Evolutionary conservation across 2,797 vertebrate genomes (phyloP).

Genomic region (Perodicticus potto): DNA sequence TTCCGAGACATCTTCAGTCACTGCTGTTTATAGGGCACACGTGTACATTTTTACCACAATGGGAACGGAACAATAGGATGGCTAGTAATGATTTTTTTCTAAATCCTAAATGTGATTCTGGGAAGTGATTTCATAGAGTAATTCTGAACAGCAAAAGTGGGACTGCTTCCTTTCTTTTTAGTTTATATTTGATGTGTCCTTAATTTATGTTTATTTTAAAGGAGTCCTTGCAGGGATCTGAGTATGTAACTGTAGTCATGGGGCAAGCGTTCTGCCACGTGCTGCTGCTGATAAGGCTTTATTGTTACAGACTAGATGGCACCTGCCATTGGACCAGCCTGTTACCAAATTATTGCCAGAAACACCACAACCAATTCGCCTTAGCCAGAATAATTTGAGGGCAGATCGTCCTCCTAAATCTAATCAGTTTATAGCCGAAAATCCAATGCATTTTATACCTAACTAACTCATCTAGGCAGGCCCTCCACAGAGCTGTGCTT

Average conservation of each 20-base stretch:
- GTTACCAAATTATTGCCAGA: neutral
- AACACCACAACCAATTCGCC: slow-evolving; percentile 9
- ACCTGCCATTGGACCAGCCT: neutral
- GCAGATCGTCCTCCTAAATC: neutral
- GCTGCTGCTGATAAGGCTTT: neutral
- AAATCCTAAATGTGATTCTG: neutral
- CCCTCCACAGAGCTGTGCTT: neutral
- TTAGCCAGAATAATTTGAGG: neutral
- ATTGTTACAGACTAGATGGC: neutral
- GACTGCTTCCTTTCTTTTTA: neutral
- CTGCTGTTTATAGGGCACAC: neutral
- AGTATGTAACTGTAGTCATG: neutral
- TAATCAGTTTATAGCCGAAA: neutral
- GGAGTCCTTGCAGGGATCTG: neutral
- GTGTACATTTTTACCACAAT: neutral
- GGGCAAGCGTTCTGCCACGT: neutral
- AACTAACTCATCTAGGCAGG: too few relatives aligned
- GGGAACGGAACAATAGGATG: neutral
- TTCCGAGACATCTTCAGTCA: neutral
- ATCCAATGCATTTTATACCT: neutral
- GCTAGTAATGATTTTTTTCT: neutral
- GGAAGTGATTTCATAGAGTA: neutral
- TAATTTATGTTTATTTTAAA: neutral
- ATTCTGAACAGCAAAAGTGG: neutral
- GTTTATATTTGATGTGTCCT: neutral